These are phyloP conservation scores for Orycteropus afer DNA, from an alignment of 2,113 vertebrate genomes.

Conservation along the genomic window DNA sequence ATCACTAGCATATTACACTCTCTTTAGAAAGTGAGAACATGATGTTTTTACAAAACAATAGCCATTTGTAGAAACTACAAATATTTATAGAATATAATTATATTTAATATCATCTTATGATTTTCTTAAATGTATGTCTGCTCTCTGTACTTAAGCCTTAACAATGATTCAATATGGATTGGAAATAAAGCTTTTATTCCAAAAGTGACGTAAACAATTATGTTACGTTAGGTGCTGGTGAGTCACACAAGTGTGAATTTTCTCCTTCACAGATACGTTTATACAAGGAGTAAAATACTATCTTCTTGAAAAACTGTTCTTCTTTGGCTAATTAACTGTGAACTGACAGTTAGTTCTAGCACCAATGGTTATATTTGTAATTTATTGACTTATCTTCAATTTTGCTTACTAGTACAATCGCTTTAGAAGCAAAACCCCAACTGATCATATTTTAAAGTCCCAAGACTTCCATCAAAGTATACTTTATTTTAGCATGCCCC, in stretches of 20 bases:
- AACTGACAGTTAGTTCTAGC: background rate
- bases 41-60: background rate
- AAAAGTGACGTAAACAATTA: conserved; percentile 31
- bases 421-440: background rate
- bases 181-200: conserved; percentile 55
- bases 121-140: conserved; percentile 39
- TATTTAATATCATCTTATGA: conserved; percentile 64
- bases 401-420: background rate
- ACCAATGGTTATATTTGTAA: background rate
- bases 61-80: background rate
- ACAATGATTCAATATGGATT: conserved; percentile 25
- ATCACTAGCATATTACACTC: background rate
- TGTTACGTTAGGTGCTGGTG: background rate
- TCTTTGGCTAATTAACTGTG: conserved; percentile 45
- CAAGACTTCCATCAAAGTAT: background rate
- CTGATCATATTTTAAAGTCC: background rate
- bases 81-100: background rate
- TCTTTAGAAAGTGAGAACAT: background rate
- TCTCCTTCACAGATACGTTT: background rate
- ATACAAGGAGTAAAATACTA: conserved; percentile 11
- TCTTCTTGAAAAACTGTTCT: conserved; percentile 24
- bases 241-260: background rate
- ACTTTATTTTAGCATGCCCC: background rate
- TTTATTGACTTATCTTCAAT: conserved; percentile 15
- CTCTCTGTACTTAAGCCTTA: conserved; percentile 61